Evolutionary conservation across 2,888 invertebrate species (phyloP), one percentile per base, ranked within the genome.

Genomic region (Mellilla xanthometata): DNA sequence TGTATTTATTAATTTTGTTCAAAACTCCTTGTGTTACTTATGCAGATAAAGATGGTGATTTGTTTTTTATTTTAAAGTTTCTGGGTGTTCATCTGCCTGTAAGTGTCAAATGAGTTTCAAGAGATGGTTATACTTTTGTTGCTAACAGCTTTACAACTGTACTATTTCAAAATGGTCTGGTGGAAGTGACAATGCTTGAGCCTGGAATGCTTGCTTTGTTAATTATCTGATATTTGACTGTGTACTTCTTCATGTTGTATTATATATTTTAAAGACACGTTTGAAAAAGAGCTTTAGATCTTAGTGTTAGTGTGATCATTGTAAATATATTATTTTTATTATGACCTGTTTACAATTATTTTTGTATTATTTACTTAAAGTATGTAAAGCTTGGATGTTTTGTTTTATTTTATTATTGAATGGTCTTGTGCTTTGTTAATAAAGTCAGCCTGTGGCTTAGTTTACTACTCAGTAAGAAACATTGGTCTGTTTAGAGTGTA

Each of bases 351-450:
- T 42, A 49, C 44, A 47, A 54, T 55, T 55, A 82, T 76, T 83
- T 84, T 79, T 82, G 74, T 68, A 76, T 81, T 77, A 74, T 84
- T 85, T 84, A 81, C 76, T 74, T 62, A 67, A 32, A 41, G 30
- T 48, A 71, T 81, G 74, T 82, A 79, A 72, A 76, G 73, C 73
- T 81, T 78, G 74, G 64, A 68, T 62, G 68, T 66, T 62, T 67
- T 66, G 62, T 70, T 66, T 61, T 68, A 64, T 72, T 72, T 67
- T 67, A 63, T 64, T 53, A 49, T 60, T 60, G 53, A 66, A 59
- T 46, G 55, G 60, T 64, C 64, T 54, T 51, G 39, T 58, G 55
- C 61, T 67, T 56, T 24, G 34, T 46, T 7, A 12, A 49, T 27
- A 44, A 13, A 45, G 19, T 38, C 54, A 46, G 51, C 54, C 51